Evolutionary conservation across 2,888 invertebrate species (phyloP), one percentile per base, ranked within the genome.

Genomic region (Ophioninae sp.): DNA sequence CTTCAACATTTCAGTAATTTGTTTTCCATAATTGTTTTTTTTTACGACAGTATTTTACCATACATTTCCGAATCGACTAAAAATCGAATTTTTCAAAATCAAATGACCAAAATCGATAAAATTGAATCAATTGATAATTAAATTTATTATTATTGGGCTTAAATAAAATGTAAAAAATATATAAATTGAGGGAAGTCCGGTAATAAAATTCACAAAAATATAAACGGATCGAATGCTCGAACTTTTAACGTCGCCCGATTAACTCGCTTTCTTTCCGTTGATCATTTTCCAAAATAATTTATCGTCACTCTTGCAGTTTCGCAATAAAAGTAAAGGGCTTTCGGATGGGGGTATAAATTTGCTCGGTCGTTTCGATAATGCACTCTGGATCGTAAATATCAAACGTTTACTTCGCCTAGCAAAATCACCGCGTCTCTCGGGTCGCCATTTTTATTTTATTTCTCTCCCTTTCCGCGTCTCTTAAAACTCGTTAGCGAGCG

Each of bases 311-410:
- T 61, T 67, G 63, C 41, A 20, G 13, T 22, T 56, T n/a, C 44
- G 44, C 41, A 72, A 74, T 74, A 80, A 78, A 77, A 78, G 13
- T 64, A 59, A 69, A 73, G 37, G 51, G 59, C 20, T 22, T 37
- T 22, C 44, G 59, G 39, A 67, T 51, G 71, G 30, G 58, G 51
- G 37, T 73, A 68, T 73, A 67, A 68, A 80, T 10, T 37, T 10
- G 65, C 63, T 22, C 59, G 41, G 74, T 81, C 68, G 77, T 83
- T 83, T 81, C 80, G 65, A 80, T 78, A 83, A 83, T 80, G 71
- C 65, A 83, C 80, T 77, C 59, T 10, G n/a, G 73, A 78, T 74
- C 59, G 77, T 74, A 80, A 83, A 77, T 83, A 80, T 78, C 69
- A 64, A 68, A 73, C 77, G 64, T 80, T 83, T 80, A 73, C 61